Conservation (phyloP, 2,888 invertebrate species). For the Napeogenes sylphis region DNA sequence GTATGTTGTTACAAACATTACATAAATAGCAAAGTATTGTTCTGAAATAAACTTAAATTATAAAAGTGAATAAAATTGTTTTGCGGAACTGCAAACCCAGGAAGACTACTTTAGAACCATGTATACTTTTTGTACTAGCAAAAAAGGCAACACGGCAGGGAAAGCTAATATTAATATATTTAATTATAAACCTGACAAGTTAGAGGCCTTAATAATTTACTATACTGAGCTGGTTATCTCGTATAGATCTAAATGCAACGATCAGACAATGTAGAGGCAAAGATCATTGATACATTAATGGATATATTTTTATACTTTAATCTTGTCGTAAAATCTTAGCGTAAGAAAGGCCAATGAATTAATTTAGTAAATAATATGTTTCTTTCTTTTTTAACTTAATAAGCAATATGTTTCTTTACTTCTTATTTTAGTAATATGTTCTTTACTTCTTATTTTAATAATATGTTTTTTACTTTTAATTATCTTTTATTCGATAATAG, state of each 20-base stretch:
- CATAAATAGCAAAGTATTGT: too few species aligned
- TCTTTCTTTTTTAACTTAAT: conserved; percentile 1
- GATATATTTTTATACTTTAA: conserved; percentile 39
- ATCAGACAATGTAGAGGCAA: conserved; percentile 49
- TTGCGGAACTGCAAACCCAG: too few species aligned
- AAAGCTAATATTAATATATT: background rate
- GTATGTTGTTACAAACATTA: too few species aligned
- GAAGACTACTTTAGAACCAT: too few species aligned
- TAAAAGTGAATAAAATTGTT: too few species aligned
- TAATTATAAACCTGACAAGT: background rate
- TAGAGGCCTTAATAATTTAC: conserved; percentile 50
- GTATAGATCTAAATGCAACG: conserved; percentile 62
- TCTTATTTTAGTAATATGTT: too few species aligned
- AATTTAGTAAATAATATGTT: conserved; percentile 8
- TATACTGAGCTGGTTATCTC: conserved; percentile 59
- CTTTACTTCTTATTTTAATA: too few species aligned
- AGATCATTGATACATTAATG: conserved; percentile 54
- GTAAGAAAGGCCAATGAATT: conserved; percentile 16
- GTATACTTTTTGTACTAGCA: too few species aligned
- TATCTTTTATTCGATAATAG: too few species aligned
- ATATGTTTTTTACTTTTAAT: too few species aligned
- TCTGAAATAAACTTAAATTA: background rate
- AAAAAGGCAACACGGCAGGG: too few species aligned
- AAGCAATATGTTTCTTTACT: background rate
- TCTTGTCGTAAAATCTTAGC: conserved; percentile 15